A percentile compares a stretch with the other conserved stretches of the same genome.
These are phyloP conservation scores for Phymastichus coffea DNA, from an alignment of 1,140 invertebrate species.

Conservation along the genomic window DNA sequence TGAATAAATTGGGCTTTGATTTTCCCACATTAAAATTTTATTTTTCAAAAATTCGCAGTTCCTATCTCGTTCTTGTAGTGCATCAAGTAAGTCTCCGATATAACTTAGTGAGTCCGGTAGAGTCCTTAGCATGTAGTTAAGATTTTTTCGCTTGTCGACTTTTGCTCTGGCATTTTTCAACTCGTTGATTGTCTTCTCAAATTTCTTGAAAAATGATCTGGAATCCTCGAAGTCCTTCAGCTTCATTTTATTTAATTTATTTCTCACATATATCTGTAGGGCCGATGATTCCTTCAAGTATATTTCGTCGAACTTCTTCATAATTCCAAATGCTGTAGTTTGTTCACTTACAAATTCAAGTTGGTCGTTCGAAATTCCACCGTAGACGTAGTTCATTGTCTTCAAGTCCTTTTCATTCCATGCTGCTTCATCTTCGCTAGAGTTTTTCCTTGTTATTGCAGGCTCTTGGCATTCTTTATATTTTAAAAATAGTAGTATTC, in stretches of 20 bases:
- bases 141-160: constrained; percentile 37
- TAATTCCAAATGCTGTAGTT: constrained; percentile 7
- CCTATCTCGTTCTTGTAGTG: constrained; percentile 39
- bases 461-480: constrained; percentile 16
- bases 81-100: no score
- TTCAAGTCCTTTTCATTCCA: not conserved
- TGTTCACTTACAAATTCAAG: constrained; percentile 10
- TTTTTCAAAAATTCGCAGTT: constrained; percentile 46
- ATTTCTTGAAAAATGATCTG: no score
- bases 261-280: constrained; percentile 7
- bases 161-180: constrained; percentile 38
- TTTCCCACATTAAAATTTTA: constrained; percentile 45
- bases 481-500: constrained; percentile 23
- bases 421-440: not conserved
- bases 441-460: not conserved
- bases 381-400: constrained; percentile 13
- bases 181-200: no score
- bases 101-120: no score
- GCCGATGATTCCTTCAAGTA: constrained; percentile 9
- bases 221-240: constrained; percentile 14
- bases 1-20: constrained; percentile 34
- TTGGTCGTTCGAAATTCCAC: constrained; percentile 11
- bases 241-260: no score
- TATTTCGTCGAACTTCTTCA: no score
- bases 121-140: no score